Conservation (phyloP, 2,113 vertebrate species). For the Callithrix jacchus region DNA sequence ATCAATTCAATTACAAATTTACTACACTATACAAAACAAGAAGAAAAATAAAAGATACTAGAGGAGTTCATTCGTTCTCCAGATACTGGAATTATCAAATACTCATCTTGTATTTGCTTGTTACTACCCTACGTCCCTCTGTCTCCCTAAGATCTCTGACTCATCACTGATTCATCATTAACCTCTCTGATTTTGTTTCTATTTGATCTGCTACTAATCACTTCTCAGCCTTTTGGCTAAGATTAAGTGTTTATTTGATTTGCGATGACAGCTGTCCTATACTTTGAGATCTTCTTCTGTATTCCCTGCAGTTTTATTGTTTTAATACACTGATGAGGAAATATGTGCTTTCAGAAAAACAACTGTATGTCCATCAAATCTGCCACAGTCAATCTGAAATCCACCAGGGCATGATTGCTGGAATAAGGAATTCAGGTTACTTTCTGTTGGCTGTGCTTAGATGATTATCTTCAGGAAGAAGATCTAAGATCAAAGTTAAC, state of each 20-base stretch:
- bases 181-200: not conserved
- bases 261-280: not conserved
- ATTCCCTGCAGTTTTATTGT: not conserved
- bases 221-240: too few species aligned
- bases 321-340: not conserved
- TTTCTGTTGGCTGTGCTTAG: not conserved
- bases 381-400: not conserved
- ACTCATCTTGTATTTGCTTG: too few species aligned
- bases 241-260: not conserved
- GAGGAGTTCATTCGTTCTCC: not conserved
- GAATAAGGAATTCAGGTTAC: not conserved
- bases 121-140: not conserved
- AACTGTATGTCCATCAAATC: not conserved
- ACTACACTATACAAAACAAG: not conserved
- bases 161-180: not conserved
- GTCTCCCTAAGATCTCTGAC: not conserved
- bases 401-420: not conserved
- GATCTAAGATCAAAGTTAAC: too few species aligned
- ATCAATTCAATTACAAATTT: conserved; percentile 3
- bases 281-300: not conserved
- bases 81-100: not conserved
- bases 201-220: not conserved
- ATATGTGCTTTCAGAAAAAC: not conserved
- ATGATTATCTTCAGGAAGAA: too few species aligned
- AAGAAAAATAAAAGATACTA: not conserved